Evolutionary conservation across 2,797 vertebrate genomes (phyloP).

Genomic region (Austrolebias charrua): DNA sequence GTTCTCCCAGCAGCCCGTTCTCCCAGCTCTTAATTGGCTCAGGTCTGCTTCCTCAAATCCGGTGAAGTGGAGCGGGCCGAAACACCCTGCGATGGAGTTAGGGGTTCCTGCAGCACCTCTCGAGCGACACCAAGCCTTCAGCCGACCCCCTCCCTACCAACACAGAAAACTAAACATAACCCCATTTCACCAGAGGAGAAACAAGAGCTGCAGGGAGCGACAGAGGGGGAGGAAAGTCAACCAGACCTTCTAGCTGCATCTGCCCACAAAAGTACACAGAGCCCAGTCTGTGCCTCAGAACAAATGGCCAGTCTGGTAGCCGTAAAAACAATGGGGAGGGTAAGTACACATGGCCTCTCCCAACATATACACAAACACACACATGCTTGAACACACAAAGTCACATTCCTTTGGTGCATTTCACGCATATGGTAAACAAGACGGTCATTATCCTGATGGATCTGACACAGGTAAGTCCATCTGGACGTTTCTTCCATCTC

Average conservation of each 20-base stretch:
- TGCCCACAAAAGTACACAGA: slow-evolving; percentile 59
- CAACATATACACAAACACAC: slow-evolving; percentile 44
- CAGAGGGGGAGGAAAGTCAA: slow-evolving; percentile 37
- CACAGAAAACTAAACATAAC: slow-evolving; percentile 61
- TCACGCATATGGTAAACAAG: slow-evolving; percentile 71
- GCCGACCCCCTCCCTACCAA: slow-evolving; percentile 24
- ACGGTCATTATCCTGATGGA: slow-evolving; percentile 56
- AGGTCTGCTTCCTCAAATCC: slow-evolving; percentile 72
- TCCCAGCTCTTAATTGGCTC: slow-evolving; percentile 72
- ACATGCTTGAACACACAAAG: slow-evolving; percentile 28
- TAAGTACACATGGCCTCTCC: slow-evolving; percentile 68
- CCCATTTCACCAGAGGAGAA: slow-evolving; percentile 41
- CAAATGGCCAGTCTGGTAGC: slow-evolving; percentile 68
- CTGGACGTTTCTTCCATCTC: slow-evolving; percentile 51
- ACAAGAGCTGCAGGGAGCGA: slow-evolving; percentile 33
- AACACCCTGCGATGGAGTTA: slow-evolving; percentile 75
- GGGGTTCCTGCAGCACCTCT: slow-evolving; percentile 50
- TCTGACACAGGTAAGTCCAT: slow-evolving; percentile 62
- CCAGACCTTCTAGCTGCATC: slow-evolving; percentile 51
- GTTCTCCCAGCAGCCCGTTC: slow-evolving; percentile 59
- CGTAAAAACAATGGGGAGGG: slow-evolving; percentile 74
- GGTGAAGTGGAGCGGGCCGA: slow-evolving; percentile 73
- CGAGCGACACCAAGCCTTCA: slow-evolving; percentile 43
- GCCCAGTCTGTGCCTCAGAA: slow-evolving; percentile 52
- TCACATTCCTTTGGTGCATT: slow-evolving; percentile 69